Evolutionary conservation across 1,140 invertebrate species (phyloP), one percentile per base, ranked within the genome.

Genomic region (Probaryconus sp.): DNA sequence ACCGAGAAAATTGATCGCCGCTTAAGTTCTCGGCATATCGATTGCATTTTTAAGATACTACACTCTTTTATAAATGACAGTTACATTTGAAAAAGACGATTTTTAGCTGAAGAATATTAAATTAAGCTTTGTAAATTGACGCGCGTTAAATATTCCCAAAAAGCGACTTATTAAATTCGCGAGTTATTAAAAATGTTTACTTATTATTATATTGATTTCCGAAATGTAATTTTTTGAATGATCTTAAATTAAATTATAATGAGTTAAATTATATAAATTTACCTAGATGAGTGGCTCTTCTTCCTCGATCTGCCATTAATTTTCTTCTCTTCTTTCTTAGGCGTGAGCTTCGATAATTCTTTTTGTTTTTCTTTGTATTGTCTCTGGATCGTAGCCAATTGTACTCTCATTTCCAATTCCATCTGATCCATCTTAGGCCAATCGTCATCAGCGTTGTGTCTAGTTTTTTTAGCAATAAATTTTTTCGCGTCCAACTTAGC

Each of bases 361-460:
- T 91, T 91, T 81, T 95, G 93, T 81, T 95, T 96, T 77, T 96
- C 94, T 61, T 91, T 91, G 80, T 94, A 96, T 74, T 94, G 91
- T 35, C 92, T 89, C 77, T 95, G 93, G 20, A 97, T 88, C 28
- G 95, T 94, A 0, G 94, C 93, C 51, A 96, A 80, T 30, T 91
- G 89, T 82, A 92, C 91, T 17, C 93, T 89, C 93, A 96, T 95
- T 76, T 94, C 92, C 61, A 93, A 85, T 82, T 96, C 94, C 80
- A 93, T 91, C 0, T 92, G 90, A 81, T 93, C 93, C 83, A 94
- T 94, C 20, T 91, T 88, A 0, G 89, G 88, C 87, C 88, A 90
- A 17, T 90, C 88, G 2, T 86, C 82, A 50, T 83, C 81, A 38
- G 77, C 79, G 11, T 30, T 81, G 77, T 3, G 17, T 6, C 11